Evolutionary conservation across 2,888 invertebrate species (phyloP).

Genomic region (Sarcophaga rosellei): DNA sequence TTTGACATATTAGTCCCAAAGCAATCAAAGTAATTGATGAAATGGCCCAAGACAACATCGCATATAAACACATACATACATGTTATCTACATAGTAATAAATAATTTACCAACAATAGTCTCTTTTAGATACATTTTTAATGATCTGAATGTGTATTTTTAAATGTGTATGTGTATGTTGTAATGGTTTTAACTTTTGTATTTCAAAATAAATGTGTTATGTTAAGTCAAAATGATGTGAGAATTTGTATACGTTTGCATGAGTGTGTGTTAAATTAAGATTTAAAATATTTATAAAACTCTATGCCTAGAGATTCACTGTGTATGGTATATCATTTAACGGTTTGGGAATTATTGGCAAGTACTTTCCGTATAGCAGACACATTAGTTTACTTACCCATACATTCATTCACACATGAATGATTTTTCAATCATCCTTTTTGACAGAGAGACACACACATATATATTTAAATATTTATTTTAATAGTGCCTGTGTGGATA

Average conservation of each 20-base stretch:
- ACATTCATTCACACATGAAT: constrained; percentile 24
- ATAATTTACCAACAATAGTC: constrained; percentile 22
- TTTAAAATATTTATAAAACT: constrained; percentile 24
- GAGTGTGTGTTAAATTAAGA: constrained; percentile 17
- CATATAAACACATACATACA: not conserved
- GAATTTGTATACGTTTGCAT: constrained; percentile 7
- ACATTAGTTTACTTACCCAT: not conserved
- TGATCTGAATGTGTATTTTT: not conserved
- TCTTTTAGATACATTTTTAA: constrained; percentile 15
- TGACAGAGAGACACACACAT: not conserved
- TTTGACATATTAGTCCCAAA: constrained; percentile 67
- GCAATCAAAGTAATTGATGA: constrained; percentile 68
- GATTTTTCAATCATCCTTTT: constrained; percentile 20
- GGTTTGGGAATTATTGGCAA: constrained; percentile 32
- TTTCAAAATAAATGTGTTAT: not conserved
- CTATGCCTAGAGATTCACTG: constrained; percentile 2
- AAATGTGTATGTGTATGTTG: not conserved
- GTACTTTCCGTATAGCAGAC: constrained; percentile 8
- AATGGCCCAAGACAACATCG: constrained; percentile 28
- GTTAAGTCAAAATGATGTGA: constrained; percentile 14
- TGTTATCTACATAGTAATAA: not conserved
- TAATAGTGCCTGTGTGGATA: constrained; percentile 2
- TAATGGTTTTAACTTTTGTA: not conserved
- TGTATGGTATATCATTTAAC: not conserved
- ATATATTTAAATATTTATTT: not conserved